Evolutionary conservation across 2,113 vertebrate species (phyloP), one percentile per base, ranked within the genome.

Genomic region (Gila orcuttii): DNA sequence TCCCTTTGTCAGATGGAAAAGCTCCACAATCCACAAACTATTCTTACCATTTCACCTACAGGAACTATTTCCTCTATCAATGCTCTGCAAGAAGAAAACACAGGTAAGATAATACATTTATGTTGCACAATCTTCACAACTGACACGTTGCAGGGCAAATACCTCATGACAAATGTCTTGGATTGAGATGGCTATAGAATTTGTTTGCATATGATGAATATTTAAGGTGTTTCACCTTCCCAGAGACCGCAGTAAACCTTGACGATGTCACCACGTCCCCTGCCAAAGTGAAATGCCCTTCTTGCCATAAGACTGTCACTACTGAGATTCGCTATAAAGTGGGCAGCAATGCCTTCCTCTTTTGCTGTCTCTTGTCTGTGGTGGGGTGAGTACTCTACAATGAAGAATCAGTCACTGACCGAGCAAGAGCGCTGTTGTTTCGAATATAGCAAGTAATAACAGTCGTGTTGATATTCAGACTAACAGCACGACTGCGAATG

Each of bases 331-430:
- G 3, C 21, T 79, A 57, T 11, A 87, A 6, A 60, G 42, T 90
- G 13, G 86, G 94, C 6, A 75, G 47, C 1, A 4, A 81, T 0
- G 4, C 59, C 23, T 92, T 90, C 80, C 6, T 90, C 0, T 0
- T 85, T 12, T 94, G 92, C 86, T 82, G 81, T 17, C 0, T 93
- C 28, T 88, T 82, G 36, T 10, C 50, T 55, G 1, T 90, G 11
- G 10, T 90, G 0, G 92, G 94, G 93, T 94, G 73, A 66, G 90
- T 87, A 52, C 23, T 11, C 21, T n/a, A 21, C 3, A 12, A 12
- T 33, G 33, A 31, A 9, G 55, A 13, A 21, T 28, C 4, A 25
- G n/a, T 19, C 59, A 19, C 7, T 12, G 25, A 47, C 39, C n/a
- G 21, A 57, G 45, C 52, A 76, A 76, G 74, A 52, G 3, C 3